Conservation (phyloP, 2,797 vertebrate genomes). For the Sphenopsis melanotis region DNA sequence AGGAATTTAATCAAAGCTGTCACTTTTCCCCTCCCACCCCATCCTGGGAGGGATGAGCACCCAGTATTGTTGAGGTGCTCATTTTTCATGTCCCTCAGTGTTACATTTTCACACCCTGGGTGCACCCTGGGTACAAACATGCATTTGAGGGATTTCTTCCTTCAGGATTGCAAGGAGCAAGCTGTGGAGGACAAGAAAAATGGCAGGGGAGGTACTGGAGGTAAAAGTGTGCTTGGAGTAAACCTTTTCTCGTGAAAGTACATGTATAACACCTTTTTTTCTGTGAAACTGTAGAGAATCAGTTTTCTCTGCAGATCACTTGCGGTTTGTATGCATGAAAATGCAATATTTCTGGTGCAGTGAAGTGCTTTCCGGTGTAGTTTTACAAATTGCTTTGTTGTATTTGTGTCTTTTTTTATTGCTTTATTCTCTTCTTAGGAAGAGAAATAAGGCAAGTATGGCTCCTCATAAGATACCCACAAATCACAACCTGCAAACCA, state of each 20-base stretch:
- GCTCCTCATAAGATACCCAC: background rate
- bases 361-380: background rate
- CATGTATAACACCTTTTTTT: background rate
- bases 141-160: background rate
- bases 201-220: background rate
- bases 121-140: fast-evolving
- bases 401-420: background rate
- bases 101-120: background rate
- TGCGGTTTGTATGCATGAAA: conserved; percentile 29
- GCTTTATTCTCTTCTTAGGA: background rate
- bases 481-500: background rate
- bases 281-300: conserved; percentile 15
- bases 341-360: conserved; percentile 38
- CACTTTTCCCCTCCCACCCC: fast-evolving
- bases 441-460: background rate
- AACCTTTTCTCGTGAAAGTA: background rate
- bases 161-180: background rate
- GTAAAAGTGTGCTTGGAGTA: background rate
- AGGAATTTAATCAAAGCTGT: background rate
- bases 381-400: conserved; percentile 21
- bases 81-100: background rate
- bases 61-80: background rate
- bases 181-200: background rate
- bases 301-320: conserved; percentile 9
- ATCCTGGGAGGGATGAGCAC: background rate